These are phyloP conservation scores for Scaptomyza caliginosa DNA, from an alignment of 2,888 invertebrate species.

Conservation along the genomic window DNA sequence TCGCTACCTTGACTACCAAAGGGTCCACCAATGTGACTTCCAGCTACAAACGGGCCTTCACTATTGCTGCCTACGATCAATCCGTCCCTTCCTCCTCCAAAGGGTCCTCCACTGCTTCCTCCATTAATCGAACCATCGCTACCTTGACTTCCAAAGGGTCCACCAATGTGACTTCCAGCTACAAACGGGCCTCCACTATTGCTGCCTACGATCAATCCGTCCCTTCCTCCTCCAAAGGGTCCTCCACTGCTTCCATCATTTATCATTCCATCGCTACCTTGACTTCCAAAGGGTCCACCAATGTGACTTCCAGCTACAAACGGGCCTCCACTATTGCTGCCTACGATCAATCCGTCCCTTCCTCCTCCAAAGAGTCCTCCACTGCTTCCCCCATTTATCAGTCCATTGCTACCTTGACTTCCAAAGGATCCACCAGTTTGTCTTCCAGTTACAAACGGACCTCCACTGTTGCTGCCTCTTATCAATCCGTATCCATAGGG, in stretches of 20 bases:
- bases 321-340: not conserved
- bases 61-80: conserved; percentile 1
- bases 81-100: not conserved
- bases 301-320: not conserved
- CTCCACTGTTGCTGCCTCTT: not conserved
- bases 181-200: conserved; percentile 4
- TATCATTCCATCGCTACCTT: not conserved
- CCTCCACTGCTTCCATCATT: not conserved
- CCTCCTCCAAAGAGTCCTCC: not conserved
- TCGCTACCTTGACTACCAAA: not conserved
- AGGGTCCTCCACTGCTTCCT: not conserved
- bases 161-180: not conserved
- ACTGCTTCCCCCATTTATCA: not conserved
- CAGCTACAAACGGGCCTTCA: conserved; percentile 4
- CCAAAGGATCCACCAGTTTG: not conserved
- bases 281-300: conserved; percentile 7
- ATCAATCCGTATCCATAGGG: not conserved
- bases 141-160: not conserved
- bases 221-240: not conserved
- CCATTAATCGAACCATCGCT: not conserved
- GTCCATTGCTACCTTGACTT: not conserved
- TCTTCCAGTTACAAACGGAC: not conserved
- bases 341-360: not conserved
- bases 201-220: not conserved
- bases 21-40: not conserved